These are phyloP conservation scores for Lucilia sericata DNA, from an alignment of 1,140 invertebrate genomes.

Conservation along the genomic window DNA sequence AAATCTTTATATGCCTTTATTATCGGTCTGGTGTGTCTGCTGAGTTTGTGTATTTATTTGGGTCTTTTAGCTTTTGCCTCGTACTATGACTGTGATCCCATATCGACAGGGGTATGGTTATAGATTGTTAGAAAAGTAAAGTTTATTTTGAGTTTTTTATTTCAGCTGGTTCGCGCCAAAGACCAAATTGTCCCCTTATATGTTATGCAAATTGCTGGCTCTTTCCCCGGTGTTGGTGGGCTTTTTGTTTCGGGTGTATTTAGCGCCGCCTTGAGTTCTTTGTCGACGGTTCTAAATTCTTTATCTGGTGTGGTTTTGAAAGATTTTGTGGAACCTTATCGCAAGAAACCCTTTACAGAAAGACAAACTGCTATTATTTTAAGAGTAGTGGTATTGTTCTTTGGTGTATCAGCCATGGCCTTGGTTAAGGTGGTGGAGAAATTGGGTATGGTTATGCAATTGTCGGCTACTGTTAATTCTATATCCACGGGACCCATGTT, in stretches of 20 bases:
- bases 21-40: conserved; percentile 73
- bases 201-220: conserved; percentile 74
- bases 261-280: conserved; percentile 79
- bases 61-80: conserved; percentile 79
- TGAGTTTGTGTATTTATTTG: conserved; percentile 78
- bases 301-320: conserved; percentile 82
- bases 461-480: conserved; percentile 81
- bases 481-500: conserved; percentile 86
- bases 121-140: background rate
- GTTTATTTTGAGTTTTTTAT: conserved; percentile 1
- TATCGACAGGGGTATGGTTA: conserved; percentile 70
- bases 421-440: conserved; percentile 78
- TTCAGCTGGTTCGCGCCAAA: conserved; percentile 69
- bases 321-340: conserved; percentile 80
- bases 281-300: conserved; percentile 84
- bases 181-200: conserved; percentile 79
- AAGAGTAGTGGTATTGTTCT: conserved; percentile 73
- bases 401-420: conserved; percentile 75
- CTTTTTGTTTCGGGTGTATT: conserved; percentile 83
- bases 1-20: conserved; percentile 74
- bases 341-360: conserved; percentile 73
- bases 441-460: conserved; percentile 79
- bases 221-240: conserved; percentile 79
- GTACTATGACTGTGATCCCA: conserved; percentile 82
- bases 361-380: conserved; percentile 73